Conservation (phyloP, 2,888 invertebrate genomes). For the Chymomyza amoena region DNA sequence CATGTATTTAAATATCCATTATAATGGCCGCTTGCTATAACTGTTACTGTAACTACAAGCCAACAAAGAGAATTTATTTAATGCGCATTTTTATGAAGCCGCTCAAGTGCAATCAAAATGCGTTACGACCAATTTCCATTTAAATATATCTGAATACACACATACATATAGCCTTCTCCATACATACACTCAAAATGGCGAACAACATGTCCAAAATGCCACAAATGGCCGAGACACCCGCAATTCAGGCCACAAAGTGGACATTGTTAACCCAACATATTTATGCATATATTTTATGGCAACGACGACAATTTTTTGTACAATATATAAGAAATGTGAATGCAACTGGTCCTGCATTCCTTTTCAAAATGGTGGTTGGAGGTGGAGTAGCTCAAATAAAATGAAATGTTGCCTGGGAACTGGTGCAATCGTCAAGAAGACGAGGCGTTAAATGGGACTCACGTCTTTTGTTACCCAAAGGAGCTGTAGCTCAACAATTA, state of each 20-base stretch:
- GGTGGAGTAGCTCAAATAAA: neutral
- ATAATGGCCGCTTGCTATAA: conserved; percentile 31
- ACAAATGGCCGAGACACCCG: conserved; percentile 19
- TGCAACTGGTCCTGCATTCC: neutral
- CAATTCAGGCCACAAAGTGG: conserved; percentile 58
- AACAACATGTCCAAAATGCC: neutral
- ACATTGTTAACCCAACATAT: conserved; percentile 46
- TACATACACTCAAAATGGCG: neutral
- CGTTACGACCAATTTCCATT: conserved; percentile 64
- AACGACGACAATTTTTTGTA: conserved; percentile 12
- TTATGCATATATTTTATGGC: conserved; percentile 46
- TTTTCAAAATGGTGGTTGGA: neutral
- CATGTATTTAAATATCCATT: conserved; percentile 27
- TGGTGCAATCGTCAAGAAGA: too few species aligned
- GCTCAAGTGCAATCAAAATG: conserved; percentile 69
- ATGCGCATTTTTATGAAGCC: conserved; percentile 61
- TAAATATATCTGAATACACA: conserved; percentile 24
- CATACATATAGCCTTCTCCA: neutral
- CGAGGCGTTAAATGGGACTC: too few species aligned
- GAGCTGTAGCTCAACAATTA: too few species aligned
- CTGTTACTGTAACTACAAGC: conserved; percentile 12
- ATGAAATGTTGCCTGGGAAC: neutral
- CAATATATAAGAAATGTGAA: neutral
- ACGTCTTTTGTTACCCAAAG: too few species aligned
- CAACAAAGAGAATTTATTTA: conserved; percentile 62